Base-by-base conservation (phyloP, 2,888 invertebrate genomes). In the Rhagium mordax region DNA sequence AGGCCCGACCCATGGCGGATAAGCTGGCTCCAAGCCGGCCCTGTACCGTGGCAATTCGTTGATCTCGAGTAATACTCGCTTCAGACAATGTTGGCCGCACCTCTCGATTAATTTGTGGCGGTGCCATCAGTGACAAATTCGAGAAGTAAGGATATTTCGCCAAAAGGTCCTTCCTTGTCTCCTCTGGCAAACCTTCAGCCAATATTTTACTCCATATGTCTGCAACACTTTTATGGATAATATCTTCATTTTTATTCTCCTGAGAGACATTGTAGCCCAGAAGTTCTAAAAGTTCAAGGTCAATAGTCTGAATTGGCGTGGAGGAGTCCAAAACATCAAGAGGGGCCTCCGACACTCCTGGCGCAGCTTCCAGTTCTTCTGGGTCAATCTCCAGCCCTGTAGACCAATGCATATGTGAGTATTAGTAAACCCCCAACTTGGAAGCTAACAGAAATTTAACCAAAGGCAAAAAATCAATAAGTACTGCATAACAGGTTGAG, bases 61-160 rank as follows among this genome's bases (percentile, higher is more conserved):
- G 49, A n/a, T 49, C 49, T n/a, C 49, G 49, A 49, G 49, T 49
- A 15, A 49, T n/a, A 49, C 49, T 49, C 49, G 49, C 49, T 49
- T 49, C 49, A 49, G 49, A 49, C 15, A 49, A 49, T 49, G 49
- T 49, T 49, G 49, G 49, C 15, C 49, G 49, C 49, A 49, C 49
- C 49, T 49, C 49, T 49, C 49, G 49, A 15, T 49, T 49, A 49
- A 49, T 15, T 49, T 49, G 15, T 49, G 49, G 49, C 49, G 49
- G 49, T 49, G 49, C 49, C 15, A 49, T 49, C 49, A 49, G 4
- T 49, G 49, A 49, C 15, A 49, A 49, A 49, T 13, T 49, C 15
- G 49, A 49, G 49, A 49, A 49, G 15, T 8, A 49, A n/a, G 7
- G 7, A 49, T 49, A 49, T 49, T 49, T 49, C 15, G n/a, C 15